Base-by-base conservation (phyloP, 2,797 vertebrate genomes). In the Sebastes iracundus region DNA sequence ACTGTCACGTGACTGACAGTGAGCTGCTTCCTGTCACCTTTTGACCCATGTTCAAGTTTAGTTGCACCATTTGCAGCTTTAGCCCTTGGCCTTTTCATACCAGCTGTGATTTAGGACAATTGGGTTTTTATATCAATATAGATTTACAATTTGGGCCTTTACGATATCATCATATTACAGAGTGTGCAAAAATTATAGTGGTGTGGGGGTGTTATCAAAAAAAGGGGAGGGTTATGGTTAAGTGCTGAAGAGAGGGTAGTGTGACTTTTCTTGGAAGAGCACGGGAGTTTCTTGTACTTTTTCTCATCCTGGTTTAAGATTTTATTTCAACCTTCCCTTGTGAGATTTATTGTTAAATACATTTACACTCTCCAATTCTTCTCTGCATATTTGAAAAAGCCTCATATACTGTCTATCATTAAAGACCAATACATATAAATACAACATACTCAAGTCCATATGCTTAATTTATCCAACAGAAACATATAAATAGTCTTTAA, bases 11-110 rank as follows among this genome's bases (percentile, higher is more conserved):
- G 55, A 58, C 52, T 13, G 25, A 49, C 73, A 7, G 25, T 27
- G 32, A 38, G 60, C 67, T 27, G 28, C 52, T 64, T 32, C 28
- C 56, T 38, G 7, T 72, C 69, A 84, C 77, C 67, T 72, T 80
- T 42, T 79, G 35, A 66, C 84, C 76, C 74, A n/a, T 7, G 33
- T 71, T 82, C 5, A 58, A 16, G 52, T 58, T 49, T 38, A 11
- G 18, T 25, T 14, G 16, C 38, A 33, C 56, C 20, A 32, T 62
- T 63, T 32, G 52, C 28, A 32, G 49, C 5, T 68, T 11, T 9
- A 6, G 16, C 14, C 52, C 11, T 3, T 12, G n/a, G 3, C 42
- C 32, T 61, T 64, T 73, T 65, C 25, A 58, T 38, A n/a, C 9
- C 61, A 35, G 77, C 58, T 35, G 4, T 28, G 22, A n/a, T 64